Evolutionary conservation across 2,113 vertebrate genomes (phyloP).

Genomic region (Phalacrocorax aristotelis): DNA sequence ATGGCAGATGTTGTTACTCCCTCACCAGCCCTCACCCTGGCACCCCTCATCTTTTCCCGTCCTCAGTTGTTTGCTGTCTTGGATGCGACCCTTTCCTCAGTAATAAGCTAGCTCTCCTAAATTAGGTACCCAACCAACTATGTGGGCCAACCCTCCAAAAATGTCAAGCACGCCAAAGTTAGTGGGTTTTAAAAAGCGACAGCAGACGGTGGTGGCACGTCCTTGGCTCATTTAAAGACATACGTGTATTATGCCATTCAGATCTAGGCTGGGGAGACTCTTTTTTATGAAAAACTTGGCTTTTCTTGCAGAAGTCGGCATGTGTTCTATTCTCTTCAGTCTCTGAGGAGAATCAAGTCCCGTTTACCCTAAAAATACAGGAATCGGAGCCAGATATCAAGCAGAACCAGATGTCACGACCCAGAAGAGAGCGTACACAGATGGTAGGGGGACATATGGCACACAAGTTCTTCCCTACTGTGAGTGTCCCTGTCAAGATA

Average conservation of each 20-base stretch:
- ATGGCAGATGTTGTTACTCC: not conserved
- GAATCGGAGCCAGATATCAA: conserved; percentile 36
- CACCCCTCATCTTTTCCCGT: not conserved
- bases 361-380: not conserved
- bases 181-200: not conserved
- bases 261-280: not conserved
- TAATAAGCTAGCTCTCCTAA: not conserved
- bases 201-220: conserved; percentile 15
- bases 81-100: not conserved
- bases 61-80: not conserved
- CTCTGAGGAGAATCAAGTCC: conserved; percentile 9
- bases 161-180: not conserved
- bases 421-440: conserved; percentile 32
- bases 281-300: conserved; percentile 32
- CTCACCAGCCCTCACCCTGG: not conserved
- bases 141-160: not conserved
- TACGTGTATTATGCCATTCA: not conserved
- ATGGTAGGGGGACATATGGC: conserved; percentile 43
- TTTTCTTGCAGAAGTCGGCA: conserved; percentile 20
- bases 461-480: conserved; percentile 4
- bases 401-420: conserved; percentile 53
- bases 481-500: conserved; percentile 21
- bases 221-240: not conserved
- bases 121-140: not conserved
- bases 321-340: conserved; percentile 12